phyloP scores from a whole-genome alignment of 1,140 invertebrate species.

The Uloborus diversus region DNA sequence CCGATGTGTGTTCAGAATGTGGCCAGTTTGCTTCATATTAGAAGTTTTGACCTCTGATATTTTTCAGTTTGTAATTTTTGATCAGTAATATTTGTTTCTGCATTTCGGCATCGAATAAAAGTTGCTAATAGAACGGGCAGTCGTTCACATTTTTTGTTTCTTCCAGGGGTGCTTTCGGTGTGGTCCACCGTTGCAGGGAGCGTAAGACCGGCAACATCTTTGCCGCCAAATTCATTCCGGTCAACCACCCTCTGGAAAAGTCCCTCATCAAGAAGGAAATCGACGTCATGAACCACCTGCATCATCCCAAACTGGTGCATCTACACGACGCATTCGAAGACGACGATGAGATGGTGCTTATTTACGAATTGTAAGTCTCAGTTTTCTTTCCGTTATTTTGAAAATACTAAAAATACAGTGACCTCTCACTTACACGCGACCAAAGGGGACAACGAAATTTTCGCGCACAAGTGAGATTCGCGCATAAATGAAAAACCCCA shows the following conservation, averaged over 20 bases:
- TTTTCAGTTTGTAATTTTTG: too few relatives aligned
- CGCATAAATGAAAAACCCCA: too few relatives aligned
- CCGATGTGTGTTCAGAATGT: too few relatives aligned
- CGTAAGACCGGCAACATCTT: constrained; percentile 97
- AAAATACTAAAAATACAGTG: background rate
- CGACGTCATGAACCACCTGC: constrained; percentile 98
- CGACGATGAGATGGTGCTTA: constrained; percentile 98
- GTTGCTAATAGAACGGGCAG: too few relatives aligned
- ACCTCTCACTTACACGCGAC: too few relatives aligned
- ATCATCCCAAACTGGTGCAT: constrained; percentile 97
- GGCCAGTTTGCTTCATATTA: too few relatives aligned
- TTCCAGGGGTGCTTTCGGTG: constrained; percentile 89
- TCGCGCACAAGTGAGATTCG: too few relatives aligned
- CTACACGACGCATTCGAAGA: constrained; percentile 99
- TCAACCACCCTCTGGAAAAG: constrained; percentile 94
- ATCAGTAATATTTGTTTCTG: too few relatives aligned
- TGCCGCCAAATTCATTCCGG: constrained; percentile 99
- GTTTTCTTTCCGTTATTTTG: background rate
- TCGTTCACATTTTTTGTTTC: too few relatives aligned
- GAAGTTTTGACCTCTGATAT: too few relatives aligned
- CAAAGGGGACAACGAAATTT: too few relatives aligned
- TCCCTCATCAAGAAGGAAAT: constrained; percentile 98
- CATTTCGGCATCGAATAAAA: too few relatives aligned
- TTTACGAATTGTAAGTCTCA: constrained; percentile 84
- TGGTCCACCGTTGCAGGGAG: constrained; percentile 97